Conservation (phyloP, 2,797 vertebrate genomes). For the Anableps anableps region DNA sequence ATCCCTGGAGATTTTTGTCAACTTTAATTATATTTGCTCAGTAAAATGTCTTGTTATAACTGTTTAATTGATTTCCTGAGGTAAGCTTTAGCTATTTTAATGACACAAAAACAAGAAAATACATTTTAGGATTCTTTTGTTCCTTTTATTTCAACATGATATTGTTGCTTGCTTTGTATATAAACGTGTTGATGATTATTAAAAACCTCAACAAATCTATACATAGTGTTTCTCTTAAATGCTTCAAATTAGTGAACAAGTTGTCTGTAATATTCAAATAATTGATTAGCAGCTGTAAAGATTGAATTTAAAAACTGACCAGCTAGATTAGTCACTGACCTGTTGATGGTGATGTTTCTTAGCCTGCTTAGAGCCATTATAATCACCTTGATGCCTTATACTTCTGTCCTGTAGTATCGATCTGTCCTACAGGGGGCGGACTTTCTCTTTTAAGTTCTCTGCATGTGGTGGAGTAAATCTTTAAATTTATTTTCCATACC, state of each 20-base stretch:
- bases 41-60: constrained; percentile 50
- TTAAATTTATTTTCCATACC: not conserved
- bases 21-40: constrained; percentile 52
- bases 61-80: constrained; percentile 47
- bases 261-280: not conserved
- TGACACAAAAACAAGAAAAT: constrained; percentile 40
- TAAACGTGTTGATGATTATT: constrained; percentile 85
- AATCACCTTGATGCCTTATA: not conserved
- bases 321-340: not conserved
- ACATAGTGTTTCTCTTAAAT: constrained; percentile 22
- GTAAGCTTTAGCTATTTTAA: constrained; percentile 73
- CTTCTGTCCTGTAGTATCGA: constrained; percentile 11
- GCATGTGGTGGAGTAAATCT: not conserved
- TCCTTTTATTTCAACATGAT: constrained; percentile 67
- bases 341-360: not conserved
- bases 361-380: not conserved
- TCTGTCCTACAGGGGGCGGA: constrained; percentile 56
- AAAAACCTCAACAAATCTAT: constrained; percentile 78
- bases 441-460: constrained; percentile 47
- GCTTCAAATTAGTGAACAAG: not conserved
- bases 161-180: constrained; percentile 84
- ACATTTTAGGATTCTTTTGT: constrained; percentile 66
- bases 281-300: not conserved
- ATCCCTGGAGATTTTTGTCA: constrained; percentile 34
- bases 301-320: not conserved